Base-by-base conservation (phyloP, 2,113 vertebrate species). In the Sylvilagus bachmani region DNA sequence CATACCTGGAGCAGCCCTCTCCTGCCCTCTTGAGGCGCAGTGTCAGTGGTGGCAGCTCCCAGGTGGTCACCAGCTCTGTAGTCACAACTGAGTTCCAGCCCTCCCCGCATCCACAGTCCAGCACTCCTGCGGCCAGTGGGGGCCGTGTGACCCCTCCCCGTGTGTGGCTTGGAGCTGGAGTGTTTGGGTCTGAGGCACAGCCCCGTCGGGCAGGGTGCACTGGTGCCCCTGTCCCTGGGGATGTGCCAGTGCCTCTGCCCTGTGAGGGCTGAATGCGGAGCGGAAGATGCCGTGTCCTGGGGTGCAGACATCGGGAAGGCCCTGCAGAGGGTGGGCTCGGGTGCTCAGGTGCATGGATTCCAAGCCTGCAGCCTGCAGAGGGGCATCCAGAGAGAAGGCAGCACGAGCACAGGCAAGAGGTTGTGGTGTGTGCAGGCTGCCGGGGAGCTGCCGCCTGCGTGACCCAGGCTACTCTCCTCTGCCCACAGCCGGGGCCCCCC, bases 401-500 rank as follows among this genome's bases (percentile, higher is more conserved):
- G 44, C 49, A 36, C 36, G 2, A 9, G 31, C 10, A 22, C 51
- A 33, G 31, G 36, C 29, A 14, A 67, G 36, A 67, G 4, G 19
- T 13, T 22, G 69, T 69, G 62, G 4, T 64, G 49, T 78, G 33
- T 53, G 53, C 27, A 74, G 53, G 51, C 19, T 1, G 1, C 62
- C 27, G 31, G 51, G 61, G 22, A 61, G 77, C 11, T 80, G 6
- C 27, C 0, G 0, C 73, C 51, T 31, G 1, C 88, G 62, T 83
- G 70, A 92, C 89, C 38, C 81, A 33, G 75, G 83, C 51, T 27
- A 19, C 17, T 82, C 38, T 95, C 95, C n/a, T 95, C 6, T 97
- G 93, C 94, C 95, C 95, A 73, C 95, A 99, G 98, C 97, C 0
- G 98, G 98, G 51, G 98, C 98, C 70, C 97, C 97, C 91, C 97